phyloP scores from a whole-genome alignment of 2,797 vertebrate species.

The Oceanodroma leucorhoa region DNA sequence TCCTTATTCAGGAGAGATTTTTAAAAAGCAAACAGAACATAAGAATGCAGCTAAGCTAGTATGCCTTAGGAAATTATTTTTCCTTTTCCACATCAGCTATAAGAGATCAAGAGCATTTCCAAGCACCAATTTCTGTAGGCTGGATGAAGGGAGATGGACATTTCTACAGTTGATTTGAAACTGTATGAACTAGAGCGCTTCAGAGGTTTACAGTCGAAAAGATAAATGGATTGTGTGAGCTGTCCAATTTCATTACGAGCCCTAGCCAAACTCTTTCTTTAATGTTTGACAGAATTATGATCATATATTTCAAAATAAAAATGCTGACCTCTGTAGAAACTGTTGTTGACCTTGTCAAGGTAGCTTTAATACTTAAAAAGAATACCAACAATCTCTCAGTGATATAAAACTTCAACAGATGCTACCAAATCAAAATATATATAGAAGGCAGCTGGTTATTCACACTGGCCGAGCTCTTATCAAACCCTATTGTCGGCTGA shows the following conservation, averaged over 20 bases:
- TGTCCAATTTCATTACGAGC: slow-evolving; percentile 63
- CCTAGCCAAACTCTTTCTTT: slow-evolving; percentile 47
- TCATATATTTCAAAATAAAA: slow-evolving; percentile 63
- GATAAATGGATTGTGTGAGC: slow-evolving; percentile 64
- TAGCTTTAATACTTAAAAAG: slow-evolving; percentile 30
- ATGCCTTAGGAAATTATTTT: slow-evolving; percentile 40
- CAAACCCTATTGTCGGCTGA: slow-evolving; percentile 32
- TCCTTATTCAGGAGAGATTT: neutral
- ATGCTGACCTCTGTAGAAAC: slow-evolving; percentile 54
- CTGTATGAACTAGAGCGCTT: slow-evolving; percentile 46
- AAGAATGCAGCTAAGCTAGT: slow-evolving; percentile 2
- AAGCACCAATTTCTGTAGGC: slow-evolving; percentile 39
- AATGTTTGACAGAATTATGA: slow-evolving; percentile 62
- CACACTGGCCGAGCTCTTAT: slow-evolving; percentile 11
- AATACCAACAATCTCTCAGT: slow-evolving; percentile 22
- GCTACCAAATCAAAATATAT: slow-evolving; percentile 39
- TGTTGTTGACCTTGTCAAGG: slow-evolving; percentile 64
- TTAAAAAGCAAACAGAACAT: slow-evolving; percentile 12
- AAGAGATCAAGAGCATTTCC: slow-evolving; percentile 30
- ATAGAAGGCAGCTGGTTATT: slow-evolving; percentile 45
- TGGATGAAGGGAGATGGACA: slow-evolving; percentile 34
- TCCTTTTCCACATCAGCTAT: slow-evolving; percentile 35
- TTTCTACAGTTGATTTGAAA: slow-evolving; percentile 68
- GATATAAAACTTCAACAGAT: slow-evolving; percentile 51
- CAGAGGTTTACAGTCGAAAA: slow-evolving; percentile 44